These are phyloP conservation scores for Rhopalosiphum padi DNA, from an alignment of 1,140 invertebrate species.

Conservation along the genomic window DNA sequence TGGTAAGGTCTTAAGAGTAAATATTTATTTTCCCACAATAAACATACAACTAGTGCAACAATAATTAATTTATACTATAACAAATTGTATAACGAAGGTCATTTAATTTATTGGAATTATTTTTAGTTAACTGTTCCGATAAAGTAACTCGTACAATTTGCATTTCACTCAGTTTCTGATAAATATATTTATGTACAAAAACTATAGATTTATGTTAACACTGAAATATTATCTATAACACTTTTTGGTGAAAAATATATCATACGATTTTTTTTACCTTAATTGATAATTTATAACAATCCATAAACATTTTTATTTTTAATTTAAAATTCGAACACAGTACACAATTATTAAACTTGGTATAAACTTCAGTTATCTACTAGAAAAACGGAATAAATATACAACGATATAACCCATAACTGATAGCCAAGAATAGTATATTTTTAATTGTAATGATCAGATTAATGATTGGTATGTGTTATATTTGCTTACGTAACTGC, in stretches of 20 bases:
- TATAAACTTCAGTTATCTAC: background rate
- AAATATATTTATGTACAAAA: constrained; percentile 2
- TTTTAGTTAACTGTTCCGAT: background rate
- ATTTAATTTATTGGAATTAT: background rate
- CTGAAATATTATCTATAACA: background rate
- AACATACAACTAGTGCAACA: background rate
- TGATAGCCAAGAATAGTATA: background rate
- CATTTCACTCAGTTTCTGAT: background rate
- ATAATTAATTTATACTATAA: background rate
- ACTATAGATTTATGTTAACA: background rate
- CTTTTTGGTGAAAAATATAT: background rate
- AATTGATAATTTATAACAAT: background rate
- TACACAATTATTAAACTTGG: background rate
- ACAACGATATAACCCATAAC: background rate
- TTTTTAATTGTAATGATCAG: background rate
- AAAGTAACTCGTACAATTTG: background rate
- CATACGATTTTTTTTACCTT: background rate
- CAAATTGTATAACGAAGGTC: background rate
- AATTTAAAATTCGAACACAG: background rate
- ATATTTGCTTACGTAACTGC: background rate
- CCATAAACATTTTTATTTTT: background rate
- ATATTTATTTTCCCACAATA: background rate
- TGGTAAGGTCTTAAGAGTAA: background rate
- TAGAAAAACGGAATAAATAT: background rate
- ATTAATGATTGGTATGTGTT: background rate